These are phyloP conservation scores for Phyllotreta striolata DNA, from an alignment of 2,888 invertebrate genomes.

Conservation along the genomic window DNA sequence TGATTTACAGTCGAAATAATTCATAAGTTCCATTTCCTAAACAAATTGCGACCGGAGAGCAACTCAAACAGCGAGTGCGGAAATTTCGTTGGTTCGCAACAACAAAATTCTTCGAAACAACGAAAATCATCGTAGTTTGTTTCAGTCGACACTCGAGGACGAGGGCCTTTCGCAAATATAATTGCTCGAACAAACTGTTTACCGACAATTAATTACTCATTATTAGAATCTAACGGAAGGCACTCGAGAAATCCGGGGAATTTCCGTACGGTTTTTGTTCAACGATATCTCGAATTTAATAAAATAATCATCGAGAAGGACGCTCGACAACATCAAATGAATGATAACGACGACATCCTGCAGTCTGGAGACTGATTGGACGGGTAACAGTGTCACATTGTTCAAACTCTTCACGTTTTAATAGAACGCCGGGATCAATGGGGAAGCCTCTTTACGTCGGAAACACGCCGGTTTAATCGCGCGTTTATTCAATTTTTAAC, in stretches of 20 bases:
- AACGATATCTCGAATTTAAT: constrained; percentile 24
- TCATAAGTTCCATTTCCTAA: no score
- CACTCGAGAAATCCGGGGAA: constrained; percentile 7
- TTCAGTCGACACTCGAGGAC: no score
- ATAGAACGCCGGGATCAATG: no score
- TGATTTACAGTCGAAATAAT: no score
- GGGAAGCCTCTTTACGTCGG: background rate
- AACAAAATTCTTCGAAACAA: no score
- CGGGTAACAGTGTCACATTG: no score
- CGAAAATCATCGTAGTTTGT: no score
- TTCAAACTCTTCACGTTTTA: background rate
- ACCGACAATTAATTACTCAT: constrained; percentile 30
- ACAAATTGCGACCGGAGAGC: no score
- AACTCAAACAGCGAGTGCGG: no score
- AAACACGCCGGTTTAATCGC: no score
- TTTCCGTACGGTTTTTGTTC: constrained; percentile 23
- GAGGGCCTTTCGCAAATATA: background rate
- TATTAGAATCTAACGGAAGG: constrained; percentile 16
- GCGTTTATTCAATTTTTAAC: background rate
- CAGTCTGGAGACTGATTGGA: no score
- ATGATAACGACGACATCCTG: constrained; percentile 29
- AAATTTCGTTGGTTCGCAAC: no score
- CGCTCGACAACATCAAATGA: constrained; percentile 37
- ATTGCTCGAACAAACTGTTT: constrained; percentile 25
- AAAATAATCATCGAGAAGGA: constrained; percentile 30